Evolutionary conservation across 2,797 vertebrate genomes (phyloP), one percentile per base, ranked within the genome.

Genomic region (Coccyzus lansbergi): DNA sequence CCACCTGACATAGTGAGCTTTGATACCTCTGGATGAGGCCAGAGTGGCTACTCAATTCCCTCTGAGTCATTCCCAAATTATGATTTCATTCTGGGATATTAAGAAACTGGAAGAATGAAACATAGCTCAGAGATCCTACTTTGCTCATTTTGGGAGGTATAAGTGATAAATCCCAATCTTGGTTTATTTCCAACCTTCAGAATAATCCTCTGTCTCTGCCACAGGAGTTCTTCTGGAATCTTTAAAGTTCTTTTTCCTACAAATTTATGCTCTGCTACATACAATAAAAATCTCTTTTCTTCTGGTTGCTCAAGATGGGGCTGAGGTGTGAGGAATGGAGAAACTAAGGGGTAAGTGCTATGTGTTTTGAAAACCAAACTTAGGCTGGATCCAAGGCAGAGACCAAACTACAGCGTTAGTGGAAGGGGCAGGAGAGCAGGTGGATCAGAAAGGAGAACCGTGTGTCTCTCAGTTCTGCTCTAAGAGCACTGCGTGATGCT

Each of bases 401-500:
- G 22, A 52, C 4, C 44, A 33, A 42, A 28, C 12, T 14, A 25
- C 25, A 15, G 17, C 53, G 16, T 17, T 36, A n/a, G 10, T 18
- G 40, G 63, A 52, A 42, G 26, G 52, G 6, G 8, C 7, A 51
- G 34, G 3, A 9, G 7, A 48, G 22, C 13, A 55, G 52, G 24
- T 4, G 3, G 21, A 33, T 74, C 14, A 20, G 24, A 24, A 52
- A 16, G 24, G 26, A 59, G 34, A 64, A 14, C 16, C 7, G 7
- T 2, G 2, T 19, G 17, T 33, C 42, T 24, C 33, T 46, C 62
- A 36, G 21, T 36, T 59, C 25, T 40, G 20, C 51, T 29, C 22
- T 52, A 15, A 11, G 46, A 11, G 21, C 5, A 7, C 29, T 6
- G 2, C 6, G 0, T 15, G 25, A 24, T 3, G 8, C 40, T 1